Conservation (phyloP, 2,888 invertebrate species). For the Eueremaeus valkanovi region DNA sequence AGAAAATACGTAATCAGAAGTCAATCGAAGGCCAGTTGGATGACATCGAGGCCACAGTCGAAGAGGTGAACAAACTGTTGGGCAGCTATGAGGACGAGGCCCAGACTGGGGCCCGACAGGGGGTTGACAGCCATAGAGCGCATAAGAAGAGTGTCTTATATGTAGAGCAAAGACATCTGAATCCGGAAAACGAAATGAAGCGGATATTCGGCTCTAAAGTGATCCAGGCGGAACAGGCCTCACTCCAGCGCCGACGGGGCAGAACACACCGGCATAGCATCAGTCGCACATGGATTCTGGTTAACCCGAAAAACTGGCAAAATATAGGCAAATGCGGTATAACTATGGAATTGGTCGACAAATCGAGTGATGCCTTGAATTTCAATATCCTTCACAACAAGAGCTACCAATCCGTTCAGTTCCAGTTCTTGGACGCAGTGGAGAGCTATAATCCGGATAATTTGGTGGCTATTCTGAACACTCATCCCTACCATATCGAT, state of each 20-base stretch:
- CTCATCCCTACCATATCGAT: slow-evolving; percentile 75
- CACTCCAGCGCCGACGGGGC: not conserved
- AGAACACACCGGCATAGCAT: not conserved
- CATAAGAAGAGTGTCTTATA: slow-evolving; percentile 55
- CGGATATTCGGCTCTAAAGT: slow-evolving; percentile 75
- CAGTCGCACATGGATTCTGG: slow-evolving; percentile 4
- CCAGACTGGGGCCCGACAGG: not conserved
- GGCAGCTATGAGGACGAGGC: slow-evolving; percentile 56
- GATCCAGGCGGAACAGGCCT: slow-evolving; percentile 65
- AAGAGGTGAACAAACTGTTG: slow-evolving; percentile 65
- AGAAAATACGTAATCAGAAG: slow-evolving; percentile 47
- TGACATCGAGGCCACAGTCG: slow-evolving; percentile 64
- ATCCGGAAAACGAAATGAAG: slow-evolving; percentile 74
- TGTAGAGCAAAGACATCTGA: slow-evolving; percentile 67
- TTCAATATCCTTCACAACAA: slow-evolving; percentile 71
- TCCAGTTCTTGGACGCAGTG: slow-evolving; percentile 69
- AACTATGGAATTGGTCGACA: slow-evolving; percentile 65
- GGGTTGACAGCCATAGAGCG: not conserved
- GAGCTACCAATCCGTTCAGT: slow-evolving; percentile 69
- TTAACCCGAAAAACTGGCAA: slow-evolving; percentile 59
- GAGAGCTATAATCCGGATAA: slow-evolving; percentile 73
- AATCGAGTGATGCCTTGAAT: slow-evolving; percentile 58
- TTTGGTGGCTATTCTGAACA: slow-evolving; percentile 66
- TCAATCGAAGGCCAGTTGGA: slow-evolving; percentile 64
- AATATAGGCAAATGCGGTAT: slow-evolving; percentile 65